Evolutionary conservation across 2,888 invertebrate genomes (phyloP).

Genomic region (Diplazon laetatorius): DNA sequence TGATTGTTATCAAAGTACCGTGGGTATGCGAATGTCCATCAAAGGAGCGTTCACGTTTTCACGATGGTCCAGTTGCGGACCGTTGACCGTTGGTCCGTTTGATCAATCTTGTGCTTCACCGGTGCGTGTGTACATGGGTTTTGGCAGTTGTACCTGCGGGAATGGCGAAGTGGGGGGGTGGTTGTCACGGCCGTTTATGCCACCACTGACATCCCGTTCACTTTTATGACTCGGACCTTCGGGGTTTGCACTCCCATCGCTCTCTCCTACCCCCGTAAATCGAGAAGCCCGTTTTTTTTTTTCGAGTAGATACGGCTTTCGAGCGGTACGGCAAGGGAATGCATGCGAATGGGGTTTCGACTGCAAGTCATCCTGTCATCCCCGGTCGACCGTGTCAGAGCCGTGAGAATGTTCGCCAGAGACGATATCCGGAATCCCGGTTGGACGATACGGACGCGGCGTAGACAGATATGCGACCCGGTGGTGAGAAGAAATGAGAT

Average conservation of each 20-base stretch:
- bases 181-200: background rate
- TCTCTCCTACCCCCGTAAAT: background rate
- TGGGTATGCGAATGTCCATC: background rate
- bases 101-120: slow-evolving; percentile 12
- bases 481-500: too few species aligned
- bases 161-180: too few species aligned
- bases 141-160: background rate
- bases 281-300: slow-evolving; percentile 7
- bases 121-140: background rate
- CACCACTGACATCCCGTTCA: background rate
- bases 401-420: slow-evolving; percentile 39
- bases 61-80: background rate
- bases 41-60: background rate
- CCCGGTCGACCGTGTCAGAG: slow-evolving; percentile 15
- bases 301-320: background rate
- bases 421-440: slow-evolving; percentile 46
- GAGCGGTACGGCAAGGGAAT: background rate
- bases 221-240: slow-evolving; percentile 1
- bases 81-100: slow-evolving; percentile 2
- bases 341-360: background rate
- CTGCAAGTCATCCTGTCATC: slow-evolving; percentile 25
- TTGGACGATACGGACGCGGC: slow-evolving; percentile 26
- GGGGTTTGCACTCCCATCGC: background rate
- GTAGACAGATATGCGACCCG: background rate
- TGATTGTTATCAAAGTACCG: slow-evolving; percentile 20